Conservation (phyloP, 1,140 invertebrate species). For the Drosophila orena region DNA sequence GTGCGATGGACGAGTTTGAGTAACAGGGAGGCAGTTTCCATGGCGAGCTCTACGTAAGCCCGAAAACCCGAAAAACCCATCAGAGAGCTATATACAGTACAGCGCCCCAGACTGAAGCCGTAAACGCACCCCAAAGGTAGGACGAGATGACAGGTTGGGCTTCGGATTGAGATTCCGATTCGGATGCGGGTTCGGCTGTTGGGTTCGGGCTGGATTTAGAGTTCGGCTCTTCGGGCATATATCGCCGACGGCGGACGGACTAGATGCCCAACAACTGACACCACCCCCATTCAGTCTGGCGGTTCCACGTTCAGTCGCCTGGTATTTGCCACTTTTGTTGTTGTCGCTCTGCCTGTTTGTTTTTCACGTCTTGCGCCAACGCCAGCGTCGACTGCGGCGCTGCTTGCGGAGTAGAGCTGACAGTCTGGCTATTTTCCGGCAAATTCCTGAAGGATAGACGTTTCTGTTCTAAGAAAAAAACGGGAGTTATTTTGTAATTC, state of each 20-base stretch:
- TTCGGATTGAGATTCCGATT: conserved; percentile 17
- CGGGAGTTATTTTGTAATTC: not conserved
- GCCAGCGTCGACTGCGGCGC: conserved; percentile 11
- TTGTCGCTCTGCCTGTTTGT: conserved; percentile 53
- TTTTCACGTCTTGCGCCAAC: conserved; percentile 65
- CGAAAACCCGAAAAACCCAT: conserved; percentile 48
- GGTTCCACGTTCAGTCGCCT: conserved; percentile 30
- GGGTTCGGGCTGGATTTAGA: conserved; percentile 16
- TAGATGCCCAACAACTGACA: conserved; percentile 25
- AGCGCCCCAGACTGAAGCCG: conserved; percentile 33
- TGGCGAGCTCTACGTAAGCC: conserved; percentile 49
- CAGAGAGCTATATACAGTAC: conserved; percentile 41
- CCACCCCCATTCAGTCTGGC: conserved; percentile 18
- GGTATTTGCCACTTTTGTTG: conserved; percentile 36
- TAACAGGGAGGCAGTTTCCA: conserved; percentile 17
- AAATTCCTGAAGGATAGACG: not conserved
- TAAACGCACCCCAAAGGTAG: conserved; percentile 76
- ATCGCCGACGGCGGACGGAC: conserved; percentile 34
- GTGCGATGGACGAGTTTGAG: conserved; percentile 3
- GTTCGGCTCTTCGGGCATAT: conserved; percentile 34
- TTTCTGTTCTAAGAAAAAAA: not conserved
- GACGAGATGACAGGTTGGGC: conserved; percentile 42
- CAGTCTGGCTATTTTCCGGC: conserved; percentile 2
- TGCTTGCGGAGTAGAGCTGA: conserved; percentile 10
- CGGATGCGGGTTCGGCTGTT: conserved; percentile 5